These are phyloP conservation scores for Colletes gigas DNA, from an alignment of 1,140 invertebrate genomes.

Conservation along the genomic window DNA sequence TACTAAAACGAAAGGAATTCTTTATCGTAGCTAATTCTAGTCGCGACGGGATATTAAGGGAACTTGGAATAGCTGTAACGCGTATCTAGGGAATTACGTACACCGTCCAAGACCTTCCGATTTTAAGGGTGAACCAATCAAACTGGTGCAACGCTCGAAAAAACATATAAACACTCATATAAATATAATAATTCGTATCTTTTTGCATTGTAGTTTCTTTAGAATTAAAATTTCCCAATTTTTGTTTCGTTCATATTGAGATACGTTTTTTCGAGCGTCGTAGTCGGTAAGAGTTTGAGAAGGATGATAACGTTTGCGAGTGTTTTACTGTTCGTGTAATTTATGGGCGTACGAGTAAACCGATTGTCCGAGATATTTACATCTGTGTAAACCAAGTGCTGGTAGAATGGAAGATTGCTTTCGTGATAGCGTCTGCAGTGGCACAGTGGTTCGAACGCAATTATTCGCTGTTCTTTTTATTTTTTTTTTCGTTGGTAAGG, in stretches of 20 bases:
- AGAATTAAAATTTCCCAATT: too few relatives aligned
- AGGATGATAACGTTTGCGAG: not conserved
- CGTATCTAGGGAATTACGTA: too few relatives aligned
- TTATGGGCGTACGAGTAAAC: too few relatives aligned
- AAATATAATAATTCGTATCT: too few relatives aligned
- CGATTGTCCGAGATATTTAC: conserved; percentile 13
- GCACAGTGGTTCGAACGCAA: not conserved
- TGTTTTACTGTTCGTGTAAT: not conserved
- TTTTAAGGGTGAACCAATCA: too few relatives aligned
- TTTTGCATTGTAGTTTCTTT: too few relatives aligned
- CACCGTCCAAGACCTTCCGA: conserved; percentile 8
- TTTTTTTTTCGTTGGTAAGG: not conserved
- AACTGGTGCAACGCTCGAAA: not conserved
- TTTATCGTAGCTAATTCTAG: conserved; percentile 22
- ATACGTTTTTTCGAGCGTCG: not conserved
- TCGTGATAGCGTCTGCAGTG: not conserved
- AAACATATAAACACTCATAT: too few relatives aligned
- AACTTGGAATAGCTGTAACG: too few relatives aligned
- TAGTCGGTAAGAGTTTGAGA: not conserved
- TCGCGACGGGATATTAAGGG: conserved; percentile 28
- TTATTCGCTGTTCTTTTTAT: not conserved
- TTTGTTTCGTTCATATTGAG: too few relatives aligned
- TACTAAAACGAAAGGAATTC: not conserved
- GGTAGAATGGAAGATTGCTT: not conserved
- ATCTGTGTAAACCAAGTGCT: not conserved